Evolutionary conservation across 2,797 vertebrate genomes (phyloP).

Genomic region (Distichodus sexfasciatus): DNA sequence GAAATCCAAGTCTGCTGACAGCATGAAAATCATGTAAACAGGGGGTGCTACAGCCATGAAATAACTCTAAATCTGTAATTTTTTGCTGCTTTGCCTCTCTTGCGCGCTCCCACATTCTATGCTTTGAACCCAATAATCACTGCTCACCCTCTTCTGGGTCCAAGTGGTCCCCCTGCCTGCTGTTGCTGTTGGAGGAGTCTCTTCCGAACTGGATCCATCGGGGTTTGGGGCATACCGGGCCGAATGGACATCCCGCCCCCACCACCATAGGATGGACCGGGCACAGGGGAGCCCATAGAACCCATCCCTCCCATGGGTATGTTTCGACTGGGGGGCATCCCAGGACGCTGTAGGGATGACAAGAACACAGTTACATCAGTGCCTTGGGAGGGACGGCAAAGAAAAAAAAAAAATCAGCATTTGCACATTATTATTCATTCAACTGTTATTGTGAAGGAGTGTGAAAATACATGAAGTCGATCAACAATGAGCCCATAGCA

Average conservation of each 20-base stretch:
- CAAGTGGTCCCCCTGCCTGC: constrained; percentile 74
- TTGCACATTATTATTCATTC: no score
- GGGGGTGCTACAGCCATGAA: no score
- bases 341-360: constrained; percentile 73
- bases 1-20: no score
- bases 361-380: not conserved
- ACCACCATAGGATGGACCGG: constrained; percentile 83
- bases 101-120: not conserved
- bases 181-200: constrained; percentile 85
- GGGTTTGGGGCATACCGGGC: constrained; percentile 83
- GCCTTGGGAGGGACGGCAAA: no score
- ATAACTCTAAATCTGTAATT: no score
- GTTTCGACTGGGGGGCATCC: constrained; percentile 80
- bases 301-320: constrained; percentile 82
- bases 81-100: no score
- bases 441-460: no score
- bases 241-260: constrained; percentile 81
- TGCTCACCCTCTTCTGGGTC: constrained; percentile 86
- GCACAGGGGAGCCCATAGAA: constrained; percentile 82
- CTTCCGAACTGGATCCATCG: constrained; percentile 90
- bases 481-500: no score
- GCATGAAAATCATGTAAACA: no score
- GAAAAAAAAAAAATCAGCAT: no score
- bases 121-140: no score
- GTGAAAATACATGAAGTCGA: no score